These are phyloP conservation scores for Drosophila parvula DNA, from an alignment of 1,140 invertebrate species.

Conservation along the genomic window DNA sequence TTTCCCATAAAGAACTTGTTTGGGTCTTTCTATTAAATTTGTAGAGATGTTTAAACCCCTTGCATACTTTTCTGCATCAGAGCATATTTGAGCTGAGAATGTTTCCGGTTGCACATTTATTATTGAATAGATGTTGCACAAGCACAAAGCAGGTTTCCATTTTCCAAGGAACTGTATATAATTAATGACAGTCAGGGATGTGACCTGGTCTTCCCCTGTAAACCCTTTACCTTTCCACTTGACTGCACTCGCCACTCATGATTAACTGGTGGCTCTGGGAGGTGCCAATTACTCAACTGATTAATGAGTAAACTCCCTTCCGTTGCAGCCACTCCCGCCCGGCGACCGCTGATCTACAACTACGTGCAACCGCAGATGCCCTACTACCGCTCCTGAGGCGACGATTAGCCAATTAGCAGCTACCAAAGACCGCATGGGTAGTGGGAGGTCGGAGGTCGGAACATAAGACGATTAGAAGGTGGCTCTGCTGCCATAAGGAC, in stretches of 20 bases:
- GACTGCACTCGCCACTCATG: neutral
- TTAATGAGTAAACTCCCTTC: conserved; percentile 5
- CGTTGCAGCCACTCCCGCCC: conserved; percentile 64
- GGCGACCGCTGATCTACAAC: conserved; percentile 76
- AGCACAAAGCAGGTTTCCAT: neutral
- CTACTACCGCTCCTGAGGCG: conserved; percentile 67
- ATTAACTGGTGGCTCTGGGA: neutral
- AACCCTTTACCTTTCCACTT: neutral
- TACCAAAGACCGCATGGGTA: conserved; percentile 68
- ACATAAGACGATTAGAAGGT: conserved; percentile 2
- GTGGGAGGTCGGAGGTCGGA: conserved; percentile 29
- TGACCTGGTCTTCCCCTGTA: neutral
- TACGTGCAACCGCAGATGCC: conserved; percentile 75
- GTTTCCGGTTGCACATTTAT: neutral
- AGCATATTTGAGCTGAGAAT: neutral
- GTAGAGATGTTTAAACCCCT: neutral
- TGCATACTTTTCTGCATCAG: conserved; percentile 56
- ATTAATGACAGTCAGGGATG: neutral
- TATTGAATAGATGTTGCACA: conserved; percentile 2
- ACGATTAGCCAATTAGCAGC: conserved; percentile 60
- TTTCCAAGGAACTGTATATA: neutral
- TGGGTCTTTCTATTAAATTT: neutral
- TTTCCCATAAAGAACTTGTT: neutral
- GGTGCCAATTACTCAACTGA: conserved; percentile 17
- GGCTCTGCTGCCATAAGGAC: conserved; percentile 73